Percentiles rank a stretch among this genome's conserved stretches.
Evolutionary conservation across 2,113 vertebrate genomes (phyloP).

Genomic region (Piaya cayana): DNA sequence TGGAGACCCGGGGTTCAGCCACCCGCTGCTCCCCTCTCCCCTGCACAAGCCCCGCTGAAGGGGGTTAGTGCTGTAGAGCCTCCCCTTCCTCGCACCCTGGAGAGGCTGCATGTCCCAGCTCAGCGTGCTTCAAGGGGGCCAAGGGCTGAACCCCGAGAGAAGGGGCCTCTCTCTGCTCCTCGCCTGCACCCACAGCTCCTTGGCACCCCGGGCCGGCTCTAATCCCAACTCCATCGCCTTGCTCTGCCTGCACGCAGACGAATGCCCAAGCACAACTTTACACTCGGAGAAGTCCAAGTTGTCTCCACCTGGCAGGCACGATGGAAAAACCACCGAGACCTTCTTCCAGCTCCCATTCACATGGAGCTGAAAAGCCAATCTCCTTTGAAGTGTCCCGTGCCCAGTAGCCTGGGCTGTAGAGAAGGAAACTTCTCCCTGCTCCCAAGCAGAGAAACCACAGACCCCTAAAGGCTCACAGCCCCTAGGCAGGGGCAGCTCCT

Average conservation of each 20-base stretch:
- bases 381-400: constrained; percentile 30
- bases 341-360: constrained; percentile 58
- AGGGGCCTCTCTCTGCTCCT: background rate
- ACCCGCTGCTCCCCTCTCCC: background rate
- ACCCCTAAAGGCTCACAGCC: background rate
- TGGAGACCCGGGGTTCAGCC: background rate
- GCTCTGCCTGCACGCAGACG: constrained; percentile 9
- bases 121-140: fast-evolving
- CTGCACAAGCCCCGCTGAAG: background rate
- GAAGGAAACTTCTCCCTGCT: background rate
- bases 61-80: background rate
- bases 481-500: background rate
- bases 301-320: constrained; percentile 60
- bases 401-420: background rate
- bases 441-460: fast-evolving
- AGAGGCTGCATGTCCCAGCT: background rate
- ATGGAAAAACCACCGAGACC: constrained; percentile 62
- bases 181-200: background rate
- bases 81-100: background rate
- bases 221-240: background rate
- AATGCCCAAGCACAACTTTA: constrained; percentile 54
- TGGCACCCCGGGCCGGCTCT: background rate
- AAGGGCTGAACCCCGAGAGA: background rate
- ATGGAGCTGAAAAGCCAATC: constrained; percentile 24
- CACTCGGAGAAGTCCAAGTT: constrained; percentile 40